Conservation (phyloP, 2,888 invertebrate genomes). For the Diarsia rubi region DNA sequence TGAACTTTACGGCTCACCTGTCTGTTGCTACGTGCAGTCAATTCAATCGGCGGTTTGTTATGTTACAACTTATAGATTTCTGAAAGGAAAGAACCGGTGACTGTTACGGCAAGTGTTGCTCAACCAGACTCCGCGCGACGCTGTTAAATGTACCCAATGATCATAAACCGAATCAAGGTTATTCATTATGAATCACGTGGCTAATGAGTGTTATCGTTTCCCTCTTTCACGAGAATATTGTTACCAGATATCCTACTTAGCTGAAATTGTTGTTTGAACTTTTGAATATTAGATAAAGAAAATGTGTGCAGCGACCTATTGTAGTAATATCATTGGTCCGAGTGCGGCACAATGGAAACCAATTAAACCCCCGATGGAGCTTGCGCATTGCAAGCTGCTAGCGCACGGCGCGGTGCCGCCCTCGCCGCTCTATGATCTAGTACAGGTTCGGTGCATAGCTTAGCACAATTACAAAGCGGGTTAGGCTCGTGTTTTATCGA, state of each 20-base stretch:
- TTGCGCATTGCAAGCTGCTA: conserved; percentile 64
- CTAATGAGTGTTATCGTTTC: conserved; percentile 72
- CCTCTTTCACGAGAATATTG: conserved; percentile 55
- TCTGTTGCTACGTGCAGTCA: conserved; percentile 55
- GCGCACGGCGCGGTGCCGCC: conserved; percentile 61
- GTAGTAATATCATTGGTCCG: conserved; percentile 72
- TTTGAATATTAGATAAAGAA: conserved; percentile 58
- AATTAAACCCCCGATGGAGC: conserved; percentile 79
- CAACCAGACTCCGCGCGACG: conserved; percentile 70
- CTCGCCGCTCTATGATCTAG: conserved; percentile 64
- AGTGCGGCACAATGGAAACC: conserved; percentile 74
- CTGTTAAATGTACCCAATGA: conserved; percentile 70
- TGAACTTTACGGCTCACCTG: conserved; percentile 78
- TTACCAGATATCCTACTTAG: neutral
- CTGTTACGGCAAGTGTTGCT: conserved; percentile 76
- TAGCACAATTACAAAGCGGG: conserved; percentile 75
- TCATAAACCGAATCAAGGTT: conserved; percentile 78
- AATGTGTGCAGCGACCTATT: conserved; percentile 75
- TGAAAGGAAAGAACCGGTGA: conserved; percentile 71
- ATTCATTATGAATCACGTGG: conserved; percentile 73
- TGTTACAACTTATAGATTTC: conserved; percentile 67
- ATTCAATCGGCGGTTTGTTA: conserved; percentile 64
- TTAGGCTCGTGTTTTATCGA: conserved; percentile 79
- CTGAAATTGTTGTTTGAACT: conserved; percentile 12
- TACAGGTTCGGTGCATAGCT: conserved; percentile 75